A percentile compares a stretch with the other conserved stretches of the same genome.
phyloP scores from a whole-genome alignment of 2,888 invertebrate species.

The Polylopha cassiicola region DNA sequence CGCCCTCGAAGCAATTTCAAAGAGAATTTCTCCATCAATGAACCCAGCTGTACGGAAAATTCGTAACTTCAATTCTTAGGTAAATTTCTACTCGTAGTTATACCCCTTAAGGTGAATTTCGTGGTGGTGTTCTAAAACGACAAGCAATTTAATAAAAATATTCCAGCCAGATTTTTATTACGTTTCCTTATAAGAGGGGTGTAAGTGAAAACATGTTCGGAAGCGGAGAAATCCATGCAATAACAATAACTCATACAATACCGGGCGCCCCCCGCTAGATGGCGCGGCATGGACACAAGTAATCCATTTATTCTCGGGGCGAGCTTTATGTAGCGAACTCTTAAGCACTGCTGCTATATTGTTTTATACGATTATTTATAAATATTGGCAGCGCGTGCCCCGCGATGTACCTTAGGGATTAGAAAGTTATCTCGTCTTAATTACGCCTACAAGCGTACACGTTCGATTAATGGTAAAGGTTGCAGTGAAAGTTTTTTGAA shows the following conservation, averaged over 20 bases:
- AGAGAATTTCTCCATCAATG: too few species aligned
- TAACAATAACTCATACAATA: conserved; percentile 73
- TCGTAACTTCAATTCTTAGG: too few species aligned
- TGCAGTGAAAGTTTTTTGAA: conserved; percentile 1
- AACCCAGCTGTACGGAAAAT: too few species aligned
- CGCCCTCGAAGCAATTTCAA: too few species aligned
- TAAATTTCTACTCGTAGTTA: conserved; percentile 25
- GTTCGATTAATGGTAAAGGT: conserved; percentile 12
- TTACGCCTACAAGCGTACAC: too few species aligned
- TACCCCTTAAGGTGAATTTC: conserved; percentile 32
- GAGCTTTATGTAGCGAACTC: conserved; percentile 71
- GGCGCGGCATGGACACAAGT: conserved; percentile 71
- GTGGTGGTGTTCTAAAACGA: conserved; percentile 43
- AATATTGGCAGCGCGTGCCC: conserved; percentile 56
- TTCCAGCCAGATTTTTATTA: conserved; percentile 68
- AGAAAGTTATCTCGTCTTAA: conserved; percentile 30
- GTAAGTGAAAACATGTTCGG: conserved; percentile 73
- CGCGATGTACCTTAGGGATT: conserved; percentile 43
- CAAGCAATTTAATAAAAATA: conserved; percentile 64
- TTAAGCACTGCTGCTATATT: conserved; percentile 65
- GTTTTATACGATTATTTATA: conserved; percentile 73
- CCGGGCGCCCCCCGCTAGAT: conserved; percentile 70
- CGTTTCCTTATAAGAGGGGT: conserved; percentile 62
- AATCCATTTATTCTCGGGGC: conserved; percentile 77
- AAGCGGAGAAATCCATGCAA: conserved; percentile 69